Evolutionary conservation across 2,797 vertebrate genomes (phyloP), one percentile per base, ranked within the genome.

Genomic region (Acestrorhynchus altus): DNA sequence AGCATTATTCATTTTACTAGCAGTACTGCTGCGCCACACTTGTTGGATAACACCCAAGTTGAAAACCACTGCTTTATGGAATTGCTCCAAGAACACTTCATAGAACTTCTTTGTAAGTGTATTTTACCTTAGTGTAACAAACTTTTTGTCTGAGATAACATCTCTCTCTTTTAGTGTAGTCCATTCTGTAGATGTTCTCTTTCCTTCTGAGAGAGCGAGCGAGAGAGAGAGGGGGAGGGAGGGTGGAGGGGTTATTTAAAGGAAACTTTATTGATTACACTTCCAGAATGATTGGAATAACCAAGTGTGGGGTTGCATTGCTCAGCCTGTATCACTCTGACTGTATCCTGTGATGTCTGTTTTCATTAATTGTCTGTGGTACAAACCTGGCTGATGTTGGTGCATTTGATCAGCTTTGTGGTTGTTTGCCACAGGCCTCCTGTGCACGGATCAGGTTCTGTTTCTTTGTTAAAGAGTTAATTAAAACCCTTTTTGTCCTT

Each of bases 251-350:
- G 46, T 35, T 20, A 65, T 63, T 54, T 72, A 68, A 82, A 46
- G 61, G 57, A 49, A 77, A 66, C 61, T 67, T 44, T 67, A 74
- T 79, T 31, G 76, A 82, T 77, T 72, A 44, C n/a, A 15, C 35
- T 69, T 35, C 39, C 28, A 24, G 57, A 75, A 59, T 12, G 46
- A 64, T 20, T 67, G 40, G 11, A 69, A 54, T 76, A 79, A 72
- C 72, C 61, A 72, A 75, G 60, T 76, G 68, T 70, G 65, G 51
- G 40, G 49, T 57, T 69, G 49, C 26, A 51, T 28, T 35, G 24
- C 46, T n/a, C 60, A 69, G 44, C 26, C 42, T 20, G 28, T 40
- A 9, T 47, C 28, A 16, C 57, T 69, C 40, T 26, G 60, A 35
- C 56, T 52, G 26, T 69, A 66, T 72, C 76, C 42, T 79, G 28